Conservation (phyloP, 92 coral and sea anemone species). For the Phenganax stokvisi region DNA sequence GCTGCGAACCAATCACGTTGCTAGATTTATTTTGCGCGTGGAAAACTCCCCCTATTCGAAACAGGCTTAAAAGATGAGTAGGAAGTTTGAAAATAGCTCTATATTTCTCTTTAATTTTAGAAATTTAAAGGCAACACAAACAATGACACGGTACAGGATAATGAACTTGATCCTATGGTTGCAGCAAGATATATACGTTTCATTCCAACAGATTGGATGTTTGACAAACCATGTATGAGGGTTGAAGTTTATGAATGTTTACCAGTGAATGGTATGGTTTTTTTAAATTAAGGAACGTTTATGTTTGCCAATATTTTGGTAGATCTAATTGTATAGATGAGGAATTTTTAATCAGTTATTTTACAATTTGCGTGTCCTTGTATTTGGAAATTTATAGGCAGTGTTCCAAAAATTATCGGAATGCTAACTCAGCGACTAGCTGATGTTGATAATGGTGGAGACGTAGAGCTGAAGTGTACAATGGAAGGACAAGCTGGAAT, state of each 20-base stretch:
- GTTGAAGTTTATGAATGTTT: slow-evolving; percentile 83
- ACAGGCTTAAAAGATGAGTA: not conserved
- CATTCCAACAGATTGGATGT: slow-evolving; percentile 64
- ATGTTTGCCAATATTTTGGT: not conserved
- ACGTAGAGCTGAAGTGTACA: slow-evolving; percentile 64
- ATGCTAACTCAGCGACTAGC: slow-evolving; percentile 3
- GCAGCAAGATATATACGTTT: slow-evolving; percentile 77
- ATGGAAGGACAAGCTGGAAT: slow-evolving; percentile 73
- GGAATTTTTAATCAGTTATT: not conserved
- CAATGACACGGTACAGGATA: slow-evolving; percentile 63
- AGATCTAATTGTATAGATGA: not conserved
- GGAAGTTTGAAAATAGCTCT: not conserved
- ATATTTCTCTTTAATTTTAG: slow-evolving; percentile 35
- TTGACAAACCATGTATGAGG: slow-evolving; percentile 59
- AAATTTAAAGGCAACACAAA: slow-evolving; percentile 82
- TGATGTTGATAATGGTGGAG: slow-evolving; percentile 62
- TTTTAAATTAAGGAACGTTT: not conserved
- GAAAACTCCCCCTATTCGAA: too few species aligned
- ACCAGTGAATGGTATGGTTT: slow-evolving; percentile 66
- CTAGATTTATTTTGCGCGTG: too few species aligned
- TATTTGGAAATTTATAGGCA: slow-evolving; percentile 48
- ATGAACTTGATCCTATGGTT: slow-evolving; percentile 50
- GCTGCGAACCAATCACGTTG: too few species aligned
- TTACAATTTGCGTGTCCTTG: not conserved
- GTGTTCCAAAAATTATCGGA: slow-evolving; percentile 63